These are phyloP conservation scores for Eupleurogrammus muticus DNA, from an alignment of 2,797 vertebrate genomes.

Conservation along the genomic window DNA sequence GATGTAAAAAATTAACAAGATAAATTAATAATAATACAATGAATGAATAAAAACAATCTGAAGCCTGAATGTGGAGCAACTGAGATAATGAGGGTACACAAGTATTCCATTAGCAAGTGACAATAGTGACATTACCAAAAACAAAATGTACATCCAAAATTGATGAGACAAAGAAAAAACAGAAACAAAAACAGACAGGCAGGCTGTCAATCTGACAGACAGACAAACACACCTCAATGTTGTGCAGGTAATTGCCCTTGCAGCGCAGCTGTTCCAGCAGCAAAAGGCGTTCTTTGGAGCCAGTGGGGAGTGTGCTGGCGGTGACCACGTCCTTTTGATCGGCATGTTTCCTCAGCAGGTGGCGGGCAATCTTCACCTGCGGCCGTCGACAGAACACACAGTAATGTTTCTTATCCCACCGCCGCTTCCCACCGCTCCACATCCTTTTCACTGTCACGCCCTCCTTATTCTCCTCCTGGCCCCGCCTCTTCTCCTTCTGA, in stretches of 20 bases:
- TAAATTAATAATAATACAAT: no score
- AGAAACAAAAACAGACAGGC: background rate
- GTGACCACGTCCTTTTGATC: constrained; percentile 65
- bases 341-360: constrained; percentile 62
- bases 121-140: no score
- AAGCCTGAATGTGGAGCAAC: no score
- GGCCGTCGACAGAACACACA: constrained; percentile 69
- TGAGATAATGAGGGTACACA: no score
- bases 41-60: no score
- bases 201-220: background rate
- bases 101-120: no score
- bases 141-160: no score
- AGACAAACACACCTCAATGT: constrained; percentile 60
- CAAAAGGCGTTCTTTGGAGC: constrained; percentile 69
- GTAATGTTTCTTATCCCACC: constrained; percentile 72
- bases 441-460: constrained; percentile 62
- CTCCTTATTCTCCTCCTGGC: constrained; percentile 49
- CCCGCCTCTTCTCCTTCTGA: constrained; percentile 32
- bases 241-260: constrained; percentile 71
- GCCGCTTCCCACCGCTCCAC: constrained; percentile 47
- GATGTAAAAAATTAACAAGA: no score
- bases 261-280: constrained; percentile 71
- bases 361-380: constrained; percentile 71
- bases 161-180: no score
- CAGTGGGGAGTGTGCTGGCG: constrained; percentile 31